A percentile compares a stretch with the other conserved stretches of the same genome.
These are phyloP conservation scores for Lycodopsis pacificus DNA, from an alignment of 2,797 vertebrate genomes.

Conservation along the genomic window DNA sequence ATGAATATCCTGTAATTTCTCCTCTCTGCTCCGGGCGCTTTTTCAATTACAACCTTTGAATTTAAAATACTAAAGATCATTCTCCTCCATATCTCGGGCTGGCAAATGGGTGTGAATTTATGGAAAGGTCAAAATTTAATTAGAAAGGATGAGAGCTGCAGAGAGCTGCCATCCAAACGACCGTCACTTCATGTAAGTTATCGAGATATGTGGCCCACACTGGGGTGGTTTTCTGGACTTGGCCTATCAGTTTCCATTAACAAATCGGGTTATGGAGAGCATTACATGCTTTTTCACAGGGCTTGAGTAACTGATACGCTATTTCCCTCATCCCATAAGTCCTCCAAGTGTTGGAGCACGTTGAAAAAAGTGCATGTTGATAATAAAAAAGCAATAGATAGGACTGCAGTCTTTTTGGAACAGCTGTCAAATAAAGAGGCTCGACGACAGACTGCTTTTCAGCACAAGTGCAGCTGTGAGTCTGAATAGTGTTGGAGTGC, in stretches of 20 bases:
- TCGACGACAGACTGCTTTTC: conserved; percentile 76
- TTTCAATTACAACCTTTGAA: conserved; percentile 80
- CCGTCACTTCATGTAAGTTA: conserved; percentile 71
- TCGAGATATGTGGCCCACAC: conserved; percentile 59
- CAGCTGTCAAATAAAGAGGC: conserved; percentile 81
- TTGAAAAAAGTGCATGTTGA: conserved; percentile 64
- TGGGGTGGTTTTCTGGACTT: conserved; percentile 55
- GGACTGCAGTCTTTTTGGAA: conserved; percentile 61
- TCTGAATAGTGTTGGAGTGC: conserved; percentile 63
- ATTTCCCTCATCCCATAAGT: conserved; percentile 76
- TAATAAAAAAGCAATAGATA: conserved; percentile 72
- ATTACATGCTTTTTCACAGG: conserved; percentile 74
- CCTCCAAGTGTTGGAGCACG: conserved; percentile 71
- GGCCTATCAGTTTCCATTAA: conserved; percentile 73
- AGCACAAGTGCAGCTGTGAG: conserved; percentile 78
- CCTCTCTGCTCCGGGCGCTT: conserved; percentile 56
- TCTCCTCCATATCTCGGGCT: conserved; percentile 55
- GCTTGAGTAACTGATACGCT: conserved; percentile 72
- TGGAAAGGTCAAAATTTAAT: conserved; percentile 81
- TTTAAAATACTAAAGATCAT: conserved; percentile 71
- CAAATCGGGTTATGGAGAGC: conserved; percentile 68
- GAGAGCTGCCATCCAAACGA: conserved; percentile 64
- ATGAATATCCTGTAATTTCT: conserved; percentile 72
- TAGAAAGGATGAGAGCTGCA: conserved; percentile 62
- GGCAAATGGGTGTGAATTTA: conserved; percentile 76